phyloP scores from a whole-genome alignment of 2,888 invertebrate species.

The Odontomyia ornata region DNA sequence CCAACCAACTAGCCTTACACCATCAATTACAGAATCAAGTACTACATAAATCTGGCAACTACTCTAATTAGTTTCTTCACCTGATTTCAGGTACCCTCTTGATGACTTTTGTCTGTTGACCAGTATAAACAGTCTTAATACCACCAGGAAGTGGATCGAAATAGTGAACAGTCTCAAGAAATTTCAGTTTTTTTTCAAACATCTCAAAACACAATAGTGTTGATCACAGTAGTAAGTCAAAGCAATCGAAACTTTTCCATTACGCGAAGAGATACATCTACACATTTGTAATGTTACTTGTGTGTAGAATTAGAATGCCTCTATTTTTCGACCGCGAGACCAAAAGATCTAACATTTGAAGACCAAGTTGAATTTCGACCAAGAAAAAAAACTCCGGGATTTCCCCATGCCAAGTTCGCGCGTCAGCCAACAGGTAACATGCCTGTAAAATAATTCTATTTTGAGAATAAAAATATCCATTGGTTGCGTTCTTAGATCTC shows the following conservation, averaged over 20 bases:
- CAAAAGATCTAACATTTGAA: slow-evolving; percentile 5
- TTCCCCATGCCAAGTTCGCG: slow-evolving; percentile 35
- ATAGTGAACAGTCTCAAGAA: neutral
- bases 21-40: too few species aligned
- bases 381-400: slow-evolving; percentile 28
- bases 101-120: neutral
- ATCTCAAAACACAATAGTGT: neutral
- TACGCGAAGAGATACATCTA: neutral
- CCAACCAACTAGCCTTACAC: too few species aligned
- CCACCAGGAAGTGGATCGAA: slow-evolving; percentile 13
- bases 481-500: slow-evolving; percentile 1
- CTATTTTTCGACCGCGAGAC: neutral
- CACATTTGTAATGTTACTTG: neutral
- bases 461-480: slow-evolving; percentile 25
- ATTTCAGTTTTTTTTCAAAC: neutral
- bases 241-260: neutral
- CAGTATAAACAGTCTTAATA: neutral
- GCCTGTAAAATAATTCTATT: slow-evolving; percentile 36
- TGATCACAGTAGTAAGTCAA: neutral
- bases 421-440: slow-evolving; percentile 11
- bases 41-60: slow-evolving; percentile 22
- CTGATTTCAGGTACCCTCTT: neutral
- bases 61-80: slow-evolving; percentile 18
- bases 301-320: neutral
- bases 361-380: neutral